phyloP scores from a whole-genome alignment of 2,113 vertebrate genomes.

The Platycercus adscitus region DNA sequence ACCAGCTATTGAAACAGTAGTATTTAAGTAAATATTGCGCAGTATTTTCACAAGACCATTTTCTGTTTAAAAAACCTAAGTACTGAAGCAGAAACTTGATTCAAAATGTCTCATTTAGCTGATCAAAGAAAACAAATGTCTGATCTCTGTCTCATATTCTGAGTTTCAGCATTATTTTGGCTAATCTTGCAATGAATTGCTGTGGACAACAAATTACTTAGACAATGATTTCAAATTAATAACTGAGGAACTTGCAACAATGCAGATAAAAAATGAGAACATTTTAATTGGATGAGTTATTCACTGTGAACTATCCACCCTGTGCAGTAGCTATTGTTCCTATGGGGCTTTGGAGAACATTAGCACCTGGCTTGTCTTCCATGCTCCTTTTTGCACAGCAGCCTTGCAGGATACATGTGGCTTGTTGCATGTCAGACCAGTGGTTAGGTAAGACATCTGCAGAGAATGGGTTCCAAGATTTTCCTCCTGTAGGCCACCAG shows the following conservation, averaged over 20 bases:
- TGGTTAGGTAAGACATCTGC: background rate
- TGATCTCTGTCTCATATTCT: background rate
- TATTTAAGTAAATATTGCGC: conserved; percentile 28
- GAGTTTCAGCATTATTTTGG: conserved; percentile 17
- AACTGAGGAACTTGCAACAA: background rate
- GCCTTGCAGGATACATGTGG: background rate
- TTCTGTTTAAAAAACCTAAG: conserved; percentile 20
- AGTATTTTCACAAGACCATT: conserved; percentile 5
- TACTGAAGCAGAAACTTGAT: background rate
- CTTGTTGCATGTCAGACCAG: background rate
- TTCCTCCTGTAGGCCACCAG: background rate
- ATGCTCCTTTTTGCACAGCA: background rate
- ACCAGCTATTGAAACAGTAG: conserved; percentile 6
- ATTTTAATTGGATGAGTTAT: background rate
- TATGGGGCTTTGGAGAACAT: background rate
- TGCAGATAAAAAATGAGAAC: background rate
- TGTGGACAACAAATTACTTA: background rate
- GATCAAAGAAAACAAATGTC: conserved; percentile 12
- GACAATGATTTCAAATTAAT: background rate
- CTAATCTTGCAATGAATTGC: background rate
- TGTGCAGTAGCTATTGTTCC: background rate
- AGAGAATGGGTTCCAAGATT: background rate
- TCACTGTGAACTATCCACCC: background rate
- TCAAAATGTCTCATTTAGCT: conserved; percentile 22
- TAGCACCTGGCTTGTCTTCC: background rate